Conservation (phyloP, 2,113 vertebrate species). For the Trogon surrucura region DNA sequence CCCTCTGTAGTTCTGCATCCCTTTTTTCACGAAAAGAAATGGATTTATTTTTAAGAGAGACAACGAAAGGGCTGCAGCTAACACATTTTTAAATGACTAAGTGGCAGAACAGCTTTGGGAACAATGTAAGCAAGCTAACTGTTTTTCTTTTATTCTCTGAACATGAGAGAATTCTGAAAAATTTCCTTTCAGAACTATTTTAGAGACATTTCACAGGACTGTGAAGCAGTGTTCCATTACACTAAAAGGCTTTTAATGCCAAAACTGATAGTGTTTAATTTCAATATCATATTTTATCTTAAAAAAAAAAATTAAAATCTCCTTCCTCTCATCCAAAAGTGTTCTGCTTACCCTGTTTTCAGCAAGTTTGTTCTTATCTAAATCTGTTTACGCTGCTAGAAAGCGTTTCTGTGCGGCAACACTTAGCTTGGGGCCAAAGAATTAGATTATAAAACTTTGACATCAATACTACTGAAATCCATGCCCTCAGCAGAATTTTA, state of each 20-base stretch:
- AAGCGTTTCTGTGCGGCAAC: neutral
- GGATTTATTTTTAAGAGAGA: neutral
- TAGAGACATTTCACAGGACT: neutral
- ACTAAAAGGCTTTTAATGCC: neutral
- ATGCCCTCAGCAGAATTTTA: slow-evolving; percentile 11
- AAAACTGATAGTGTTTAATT: neutral
- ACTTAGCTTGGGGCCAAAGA: neutral
- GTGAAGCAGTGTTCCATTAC: neutral
- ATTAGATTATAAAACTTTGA: neutral
- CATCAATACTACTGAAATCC: neutral
- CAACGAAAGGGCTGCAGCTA: neutral
- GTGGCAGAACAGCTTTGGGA: neutral
- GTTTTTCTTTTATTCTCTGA: neutral
- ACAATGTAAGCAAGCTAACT: neutral
- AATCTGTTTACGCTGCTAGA: slow-evolving; percentile 10
- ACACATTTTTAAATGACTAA: neutral
- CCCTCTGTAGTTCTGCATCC: neutral
- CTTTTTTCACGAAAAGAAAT: neutral
- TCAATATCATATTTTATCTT: neutral
- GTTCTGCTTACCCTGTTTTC: neutral
- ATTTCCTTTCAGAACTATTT: neutral
- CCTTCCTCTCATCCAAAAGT: neutral
- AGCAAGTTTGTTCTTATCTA: neutral
- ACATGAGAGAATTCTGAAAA: neutral
- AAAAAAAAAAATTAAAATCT: neutral